Percentiles rank a stretch among this genome's conserved stretches.
phyloP scores from a whole-genome alignment of 2,888 invertebrate species.

The Cartodere bifasciata region DNA sequence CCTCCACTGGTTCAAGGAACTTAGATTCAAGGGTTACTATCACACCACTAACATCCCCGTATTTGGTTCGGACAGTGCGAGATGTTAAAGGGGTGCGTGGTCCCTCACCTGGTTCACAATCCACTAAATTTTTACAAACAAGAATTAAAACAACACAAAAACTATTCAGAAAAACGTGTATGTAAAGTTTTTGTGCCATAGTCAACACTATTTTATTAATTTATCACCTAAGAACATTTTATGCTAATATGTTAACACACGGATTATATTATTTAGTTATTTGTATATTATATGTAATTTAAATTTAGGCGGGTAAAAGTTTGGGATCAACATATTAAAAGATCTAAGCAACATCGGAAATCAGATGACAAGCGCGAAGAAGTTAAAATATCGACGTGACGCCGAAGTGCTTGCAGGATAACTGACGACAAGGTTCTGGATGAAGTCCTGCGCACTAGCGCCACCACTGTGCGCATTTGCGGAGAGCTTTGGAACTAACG shows the following conservation, averaged over 20 bases:
- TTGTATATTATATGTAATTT: no score
- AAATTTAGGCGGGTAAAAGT: no score
- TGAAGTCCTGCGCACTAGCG: conserved; percentile 38
- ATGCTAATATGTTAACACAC: no score
- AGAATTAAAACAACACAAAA: no score
- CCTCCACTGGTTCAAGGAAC: conserved; percentile 79
- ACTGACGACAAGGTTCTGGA: conserved; percentile 32
- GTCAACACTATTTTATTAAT: no score
- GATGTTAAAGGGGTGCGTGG: conserved; percentile 50
- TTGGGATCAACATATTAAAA: no score
- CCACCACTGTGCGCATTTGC: conserved; percentile 40
- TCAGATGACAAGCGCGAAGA: neutral
- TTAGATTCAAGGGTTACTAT: conserved; percentile 72
- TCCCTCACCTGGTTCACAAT: conserved; percentile 24
- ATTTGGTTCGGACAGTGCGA: conserved; percentile 76
- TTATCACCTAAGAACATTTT: no score
- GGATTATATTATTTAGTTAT: no score
- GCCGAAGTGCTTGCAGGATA: conserved; percentile 25
- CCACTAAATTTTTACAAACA: no score
- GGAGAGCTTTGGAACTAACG: conserved; percentile 25
- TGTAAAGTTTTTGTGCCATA: no score
- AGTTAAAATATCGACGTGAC: conserved; percentile 16
- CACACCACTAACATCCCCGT: conserved; percentile 76
- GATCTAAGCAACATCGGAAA: neutral
- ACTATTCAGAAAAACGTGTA: no score